These are phyloP conservation scores for Calephelis perditalis DNA, from an alignment of 2,888 invertebrate species.

Conservation along the genomic window DNA sequence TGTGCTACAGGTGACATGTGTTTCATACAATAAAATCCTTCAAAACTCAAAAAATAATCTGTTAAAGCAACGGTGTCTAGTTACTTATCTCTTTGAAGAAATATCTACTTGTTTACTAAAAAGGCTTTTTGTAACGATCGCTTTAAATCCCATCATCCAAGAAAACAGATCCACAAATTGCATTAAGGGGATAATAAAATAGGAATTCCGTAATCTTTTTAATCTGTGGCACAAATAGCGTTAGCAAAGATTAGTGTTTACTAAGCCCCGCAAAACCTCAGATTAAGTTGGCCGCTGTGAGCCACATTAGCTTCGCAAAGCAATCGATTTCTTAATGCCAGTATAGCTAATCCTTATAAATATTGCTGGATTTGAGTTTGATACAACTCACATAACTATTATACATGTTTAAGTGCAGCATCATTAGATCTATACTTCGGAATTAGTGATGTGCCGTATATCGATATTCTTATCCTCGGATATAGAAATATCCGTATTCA, in stretches of 20 bases:
- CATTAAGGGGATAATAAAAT: not conserved
- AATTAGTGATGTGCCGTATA: too few relatives aligned
- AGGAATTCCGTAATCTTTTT: constrained; percentile 21
- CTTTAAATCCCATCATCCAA: not conserved
- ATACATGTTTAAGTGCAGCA: too few relatives aligned
- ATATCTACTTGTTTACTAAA: too few relatives aligned
- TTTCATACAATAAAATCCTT: too few relatives aligned
- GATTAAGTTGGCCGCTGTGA: constrained; percentile 45
- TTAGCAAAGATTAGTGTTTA: constrained; percentile 60
- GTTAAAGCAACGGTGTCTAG: too few relatives aligned
- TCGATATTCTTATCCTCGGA: too few relatives aligned
- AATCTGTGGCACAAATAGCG: constrained; percentile 44
- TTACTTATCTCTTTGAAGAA: too few relatives aligned
- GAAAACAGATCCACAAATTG: constrained; percentile 9
- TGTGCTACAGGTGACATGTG: too few relatives aligned
- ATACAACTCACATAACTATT: not conserved
- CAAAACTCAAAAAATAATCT: too few relatives aligned
- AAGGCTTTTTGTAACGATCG: not conserved
- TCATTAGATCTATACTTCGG: too few relatives aligned
- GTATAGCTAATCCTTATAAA: constrained; percentile 16
- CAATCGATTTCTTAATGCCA: constrained; percentile 46
- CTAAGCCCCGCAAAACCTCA: constrained; percentile 44
- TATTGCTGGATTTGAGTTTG: constrained; percentile 8
- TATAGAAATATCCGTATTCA: too few relatives aligned
- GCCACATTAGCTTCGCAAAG: constrained; percentile 47